A percentile compares a stretch with the other conserved stretches of the same genome.
phyloP scores from a whole-genome alignment of 2,888 invertebrate genomes.

The Amphipoea lucens region DNA sequence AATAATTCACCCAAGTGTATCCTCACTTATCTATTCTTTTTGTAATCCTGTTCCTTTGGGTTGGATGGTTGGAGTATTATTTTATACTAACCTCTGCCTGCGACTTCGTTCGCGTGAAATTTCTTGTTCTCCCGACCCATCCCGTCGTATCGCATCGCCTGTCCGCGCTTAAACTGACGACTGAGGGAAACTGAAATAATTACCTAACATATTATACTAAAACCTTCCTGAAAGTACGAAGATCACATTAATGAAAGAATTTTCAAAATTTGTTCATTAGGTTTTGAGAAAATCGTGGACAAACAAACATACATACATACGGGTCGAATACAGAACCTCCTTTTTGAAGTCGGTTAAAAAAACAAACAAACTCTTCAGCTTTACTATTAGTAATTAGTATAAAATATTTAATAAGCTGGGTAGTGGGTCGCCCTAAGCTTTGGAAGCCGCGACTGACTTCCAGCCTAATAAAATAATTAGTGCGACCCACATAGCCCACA shows the following conservation, averaged over 20 bases:
- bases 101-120: not conserved
- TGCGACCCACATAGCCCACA: slow-evolving; percentile 43
- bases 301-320: too few species aligned
- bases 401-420: slow-evolving; percentile 63
- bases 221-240: too few species aligned
- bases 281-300: too few species aligned
- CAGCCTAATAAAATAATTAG: slow-evolving; percentile 66
- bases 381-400: not conserved
- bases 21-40: slow-evolving; percentile 58
- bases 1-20: slow-evolving; percentile 50
- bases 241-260: too few species aligned
- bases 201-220: too few species aligned
- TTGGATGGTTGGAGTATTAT: slow-evolving; percentile 59
- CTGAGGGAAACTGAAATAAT: too few species aligned
- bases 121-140: not conserved
- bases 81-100: slow-evolving; percentile 9
- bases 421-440: slow-evolving; percentile 51
- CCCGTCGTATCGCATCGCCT: not conserved
- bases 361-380: not conserved
- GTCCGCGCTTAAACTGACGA: not conserved
- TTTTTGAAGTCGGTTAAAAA: not conserved
- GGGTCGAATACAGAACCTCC: too few species aligned
- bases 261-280: too few species aligned
- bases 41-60: slow-evolving; percentile 53
- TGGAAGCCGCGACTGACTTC: slow-evolving; percentile 54